These are phyloP conservation scores for Epinotia brunnichana DNA, from an alignment of 2,888 invertebrate genomes.

Conservation along the genomic window DNA sequence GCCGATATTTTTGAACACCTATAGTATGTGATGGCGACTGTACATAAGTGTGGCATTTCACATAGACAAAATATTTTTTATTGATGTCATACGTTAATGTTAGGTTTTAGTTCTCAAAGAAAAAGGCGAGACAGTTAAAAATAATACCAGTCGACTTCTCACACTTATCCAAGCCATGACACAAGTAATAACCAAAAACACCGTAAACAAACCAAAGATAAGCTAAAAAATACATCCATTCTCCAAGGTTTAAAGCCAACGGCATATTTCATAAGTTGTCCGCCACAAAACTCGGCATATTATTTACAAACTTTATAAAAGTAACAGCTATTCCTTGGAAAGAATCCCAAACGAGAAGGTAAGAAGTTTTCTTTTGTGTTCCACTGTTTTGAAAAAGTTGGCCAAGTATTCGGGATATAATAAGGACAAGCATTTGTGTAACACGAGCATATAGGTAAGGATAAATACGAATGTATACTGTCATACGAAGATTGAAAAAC, in stretches of 20 bases:
- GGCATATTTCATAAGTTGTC: slow-evolving; percentile 40
- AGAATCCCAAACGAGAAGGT: slow-evolving; percentile 42
- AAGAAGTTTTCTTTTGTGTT: slow-evolving; percentile 39
- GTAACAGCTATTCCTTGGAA: slow-evolving; percentile 36
- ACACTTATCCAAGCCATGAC: too few relatives aligned
- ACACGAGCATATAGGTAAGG: not conserved
- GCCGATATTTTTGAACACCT: too few relatives aligned
- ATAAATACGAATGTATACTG: not conserved
- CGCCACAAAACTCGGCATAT: slow-evolving; percentile 40
- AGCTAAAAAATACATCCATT: slow-evolving; percentile 1
- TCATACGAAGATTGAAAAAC: not conserved
- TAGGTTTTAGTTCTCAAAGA: too few relatives aligned
- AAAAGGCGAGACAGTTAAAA: too few relatives aligned
- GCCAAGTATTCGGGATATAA: slow-evolving; percentile 36
- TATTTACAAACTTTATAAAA: slow-evolving; percentile 42
- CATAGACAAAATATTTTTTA: too few relatives aligned
- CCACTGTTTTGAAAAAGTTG: slow-evolving; percentile 38
- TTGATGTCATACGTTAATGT: too few relatives aligned
- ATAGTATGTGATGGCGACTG: too few relatives aligned
- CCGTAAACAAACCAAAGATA: slow-evolving; percentile 10
- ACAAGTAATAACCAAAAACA: not conserved
- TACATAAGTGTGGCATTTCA: too few relatives aligned
- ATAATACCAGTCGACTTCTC: too few relatives aligned
- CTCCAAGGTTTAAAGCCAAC: slow-evolving; percentile 38
- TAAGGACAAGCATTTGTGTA: slow-evolving; percentile 29